phyloP scores from a whole-genome alignment of 2,797 vertebrate species.

The Rhadinocentrus ornatus region DNA sequence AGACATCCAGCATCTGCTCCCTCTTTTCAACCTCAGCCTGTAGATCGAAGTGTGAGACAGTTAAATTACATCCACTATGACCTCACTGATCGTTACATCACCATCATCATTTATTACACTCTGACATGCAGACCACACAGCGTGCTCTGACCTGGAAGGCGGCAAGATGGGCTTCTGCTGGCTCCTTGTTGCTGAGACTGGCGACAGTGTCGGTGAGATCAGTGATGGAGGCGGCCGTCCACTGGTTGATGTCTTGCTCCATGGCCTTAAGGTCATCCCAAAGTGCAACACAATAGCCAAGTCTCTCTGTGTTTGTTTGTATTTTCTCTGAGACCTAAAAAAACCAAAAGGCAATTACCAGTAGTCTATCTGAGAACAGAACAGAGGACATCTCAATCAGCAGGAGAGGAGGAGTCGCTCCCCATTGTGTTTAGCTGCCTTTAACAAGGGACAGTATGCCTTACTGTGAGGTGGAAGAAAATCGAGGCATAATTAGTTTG shows the following conservation, averaged over 20 bases:
- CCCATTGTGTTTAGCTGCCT: conserved; percentile 46
- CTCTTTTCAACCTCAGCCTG: conserved; percentile 89
- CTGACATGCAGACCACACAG: background rate
- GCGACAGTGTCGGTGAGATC: conserved; percentile 85
- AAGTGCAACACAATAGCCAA: conserved; percentile 82
- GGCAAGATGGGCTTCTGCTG: conserved; percentile 82
- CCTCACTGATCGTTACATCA: conserved; percentile 10
- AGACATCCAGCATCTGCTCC: conserved; percentile 84
- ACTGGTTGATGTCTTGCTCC: conserved; percentile 89
- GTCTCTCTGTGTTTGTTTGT: conserved; percentile 87
- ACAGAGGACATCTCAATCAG: conserved; percentile 52
- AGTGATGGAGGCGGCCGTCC: conserved; percentile 84
- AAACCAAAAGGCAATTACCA: conserved; percentile 21
- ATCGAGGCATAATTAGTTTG: conserved; percentile 70
- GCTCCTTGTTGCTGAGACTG: conserved; percentile 84
- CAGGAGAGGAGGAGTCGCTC: conserved; percentile 22
- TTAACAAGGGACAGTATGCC: conserved; percentile 42
- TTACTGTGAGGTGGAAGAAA: conserved; percentile 50
- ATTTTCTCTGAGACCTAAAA: conserved; percentile 89
- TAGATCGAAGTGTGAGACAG: conserved; percentile 27
- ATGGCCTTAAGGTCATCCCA: conserved; percentile 90
- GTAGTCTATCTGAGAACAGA: conserved; percentile 6
- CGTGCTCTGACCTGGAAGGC: conserved; percentile 87
- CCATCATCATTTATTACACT: conserved; percentile 2
- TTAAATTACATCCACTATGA: conserved; percentile 21